These are phyloP conservation scores for Leptobrachium ailaonicum DNA, from an alignment of 2,113 vertebrate genomes.

Conservation along the genomic window DNA sequence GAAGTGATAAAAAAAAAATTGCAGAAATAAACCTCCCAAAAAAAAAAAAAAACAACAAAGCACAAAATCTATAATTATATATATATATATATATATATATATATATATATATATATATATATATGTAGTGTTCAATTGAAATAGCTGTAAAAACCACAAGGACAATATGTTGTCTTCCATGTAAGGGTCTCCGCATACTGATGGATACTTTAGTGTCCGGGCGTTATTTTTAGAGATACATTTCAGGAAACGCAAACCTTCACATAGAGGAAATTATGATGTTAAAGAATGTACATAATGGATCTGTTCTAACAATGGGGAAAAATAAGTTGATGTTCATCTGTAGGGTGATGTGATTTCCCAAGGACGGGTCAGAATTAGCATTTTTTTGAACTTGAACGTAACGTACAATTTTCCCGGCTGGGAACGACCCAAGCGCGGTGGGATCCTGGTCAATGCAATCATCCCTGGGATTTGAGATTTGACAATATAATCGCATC, in stretches of 20 bases:
- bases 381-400: background rate
- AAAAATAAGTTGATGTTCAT: constrained; percentile 3
- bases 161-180: too few species aligned
- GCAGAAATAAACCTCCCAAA: too few species aligned
- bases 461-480: background rate
- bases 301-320: background rate
- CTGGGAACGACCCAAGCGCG: background rate
- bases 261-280: constrained; percentile 27
- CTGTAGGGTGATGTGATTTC: background rate
- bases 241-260: constrained; percentile 16
- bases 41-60: too few species aligned
- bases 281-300: constrained; percentile 31
- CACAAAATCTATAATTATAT: too few species aligned
- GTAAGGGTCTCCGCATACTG: too few species aligned
- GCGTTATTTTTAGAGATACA: constrained; percentile 21
- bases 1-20: too few species aligned
- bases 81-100: too few species aligned
- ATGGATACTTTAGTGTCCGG: background rate
- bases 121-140: too few species aligned
- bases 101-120: too few species aligned
- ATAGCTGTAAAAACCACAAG: too few species aligned
- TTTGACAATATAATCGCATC: background rate
- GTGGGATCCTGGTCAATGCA: background rate
- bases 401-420: background rate
- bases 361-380: background rate